Evolutionary conservation across 2,888 invertebrate species (phyloP), one percentile per base, ranked within the genome.

Genomic region (Sinopyrophorus schimmeli): DNA sequence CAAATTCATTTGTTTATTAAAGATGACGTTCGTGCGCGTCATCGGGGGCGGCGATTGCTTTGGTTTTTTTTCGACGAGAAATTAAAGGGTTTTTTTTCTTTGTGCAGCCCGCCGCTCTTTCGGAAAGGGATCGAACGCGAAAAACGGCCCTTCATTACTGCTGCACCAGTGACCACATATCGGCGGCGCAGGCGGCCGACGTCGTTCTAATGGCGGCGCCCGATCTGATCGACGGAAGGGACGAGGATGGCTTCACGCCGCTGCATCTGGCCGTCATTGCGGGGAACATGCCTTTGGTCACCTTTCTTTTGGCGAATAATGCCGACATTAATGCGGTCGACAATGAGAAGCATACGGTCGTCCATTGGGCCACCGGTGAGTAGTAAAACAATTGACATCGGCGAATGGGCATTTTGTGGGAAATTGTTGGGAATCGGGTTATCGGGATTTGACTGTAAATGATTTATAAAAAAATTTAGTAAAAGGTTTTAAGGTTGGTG

Each of bases 361-460:
- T 97, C 5, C 98, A 99, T 73, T 99, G 98, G 98, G 96, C 98
- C 10, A 94, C 96, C 57, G 97, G 96, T 95, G 71, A 76, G 76
- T 34, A n/a, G n/a, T n/a, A n/a, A n/a, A n/a, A n/a, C n/a, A n/a
- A n/a, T n/a, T n/a, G n/a, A n/a, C n/a, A n/a, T n/a, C n/a, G n/a
- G n/a, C n/a, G n/a, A n/a, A n/a, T n/a, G n/a, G n/a, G n/a, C n/a
- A n/a, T n/a, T n/a, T n/a, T n/a, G n/a, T n/a, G n/a, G n/a, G n/a
- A n/a, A n/a, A n/a, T n/a, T n/a, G n/a, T n/a, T n/a, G n/a, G n/a
- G n/a, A n/a, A n/a, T n/a, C n/a, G n/a, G n/a, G n/a, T n/a, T n/a
- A n/a, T n/a, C n/a, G n/a, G n/a, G n/a, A n/a, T n/a, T n/a, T n/a
- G n/a, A n/a, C n/a, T n/a, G n/a, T n/a, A n/a, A n/a, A n/a, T n/a